Conservation (phyloP, 2,797 vertebrate genomes). For the Eupleurogrammus muticus region DNA sequence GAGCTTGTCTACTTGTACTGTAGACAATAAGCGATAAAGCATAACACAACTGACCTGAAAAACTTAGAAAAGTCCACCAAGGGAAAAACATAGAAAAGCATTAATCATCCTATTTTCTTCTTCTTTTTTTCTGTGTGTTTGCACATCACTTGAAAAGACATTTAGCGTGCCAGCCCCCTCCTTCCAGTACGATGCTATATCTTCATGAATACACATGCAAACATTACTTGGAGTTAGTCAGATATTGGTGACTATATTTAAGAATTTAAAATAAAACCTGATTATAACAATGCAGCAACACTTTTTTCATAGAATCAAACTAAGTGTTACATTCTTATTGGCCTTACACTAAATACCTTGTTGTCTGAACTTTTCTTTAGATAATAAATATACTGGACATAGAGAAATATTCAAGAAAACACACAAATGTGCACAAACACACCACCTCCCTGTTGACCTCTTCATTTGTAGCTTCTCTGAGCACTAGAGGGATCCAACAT, state of each 20-base stretch:
- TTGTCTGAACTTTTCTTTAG: neutral
- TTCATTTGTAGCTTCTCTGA: constrained; percentile 5
- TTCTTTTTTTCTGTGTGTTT: no score
- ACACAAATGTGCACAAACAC: constrained; percentile 8
- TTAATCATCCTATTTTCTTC: no score
- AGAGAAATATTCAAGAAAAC: constrained; percentile 4
- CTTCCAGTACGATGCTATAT: neutral
- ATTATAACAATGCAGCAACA: neutral
- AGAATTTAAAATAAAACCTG: no score
- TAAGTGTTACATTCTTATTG: neutral
- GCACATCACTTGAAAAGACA: neutral
- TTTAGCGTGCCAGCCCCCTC: neutral
- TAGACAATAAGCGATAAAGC: neutral
- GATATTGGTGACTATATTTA: no score
- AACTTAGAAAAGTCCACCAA: no score
- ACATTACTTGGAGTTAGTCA: neutral
- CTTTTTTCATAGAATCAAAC: neutral
- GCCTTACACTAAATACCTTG: no score
- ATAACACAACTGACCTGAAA: no score
- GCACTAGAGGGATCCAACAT: constrained; percentile 20
- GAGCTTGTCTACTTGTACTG: neutral
- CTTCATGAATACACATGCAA: neutral
- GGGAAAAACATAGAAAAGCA: no score
- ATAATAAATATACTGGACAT: neutral
- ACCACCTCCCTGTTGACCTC: neutral